Evolutionary conservation across 2,113 vertebrate genomes (phyloP), one percentile per base, ranked within the genome.

Genomic region (Erinaceus europaeus): DNA sequence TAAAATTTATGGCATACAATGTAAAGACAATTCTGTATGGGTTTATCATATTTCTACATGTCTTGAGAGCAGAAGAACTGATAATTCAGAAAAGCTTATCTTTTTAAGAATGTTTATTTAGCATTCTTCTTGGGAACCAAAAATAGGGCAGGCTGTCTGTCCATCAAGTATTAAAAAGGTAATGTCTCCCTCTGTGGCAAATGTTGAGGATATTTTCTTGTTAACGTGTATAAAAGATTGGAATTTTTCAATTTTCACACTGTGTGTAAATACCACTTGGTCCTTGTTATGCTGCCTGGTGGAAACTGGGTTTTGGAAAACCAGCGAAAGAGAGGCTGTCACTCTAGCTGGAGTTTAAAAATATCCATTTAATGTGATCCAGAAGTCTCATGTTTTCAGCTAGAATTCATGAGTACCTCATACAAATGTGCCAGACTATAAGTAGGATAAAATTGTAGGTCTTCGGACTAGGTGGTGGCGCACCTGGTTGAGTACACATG

Each of bases 101-200:
- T 71, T 79, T 69, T 57, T 25, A 78, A 89, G 81, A 15, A 76
- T 32, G 27, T 67, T 83, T 71, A 87, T 74, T 90, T 68, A 84
- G 46, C 34, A 77, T 73, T 9, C 74, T 64, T 25, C 13, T 64
- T 90, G 80, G 52, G 69, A 87, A 81, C 67, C 5, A 62, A 11
- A 89, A 32, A 83, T 17, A 72, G 7, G 38, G n/a, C 21, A 88
- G 13, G 40, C 40, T 80, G 75, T 52, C 50, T 59, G 69, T 21
- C n/a, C 64, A 25, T 73, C 44, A 44, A 72, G 10, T 8, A 84
- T 52, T 59, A 75, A 79, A 80, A 80, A 62, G 42, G 34, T n/a
- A 72, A 85, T 50, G 15, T 67, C 27, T 93, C 20, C 46, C 36
- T 86, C 13, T 15, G 53, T 10, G 44, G 18, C 8, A 88, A 78